Evolutionary conservation across 2,797 vertebrate species (phyloP), one percentile per base, ranked within the genome.

Genomic region (Steatocranus sp.): DNA sequence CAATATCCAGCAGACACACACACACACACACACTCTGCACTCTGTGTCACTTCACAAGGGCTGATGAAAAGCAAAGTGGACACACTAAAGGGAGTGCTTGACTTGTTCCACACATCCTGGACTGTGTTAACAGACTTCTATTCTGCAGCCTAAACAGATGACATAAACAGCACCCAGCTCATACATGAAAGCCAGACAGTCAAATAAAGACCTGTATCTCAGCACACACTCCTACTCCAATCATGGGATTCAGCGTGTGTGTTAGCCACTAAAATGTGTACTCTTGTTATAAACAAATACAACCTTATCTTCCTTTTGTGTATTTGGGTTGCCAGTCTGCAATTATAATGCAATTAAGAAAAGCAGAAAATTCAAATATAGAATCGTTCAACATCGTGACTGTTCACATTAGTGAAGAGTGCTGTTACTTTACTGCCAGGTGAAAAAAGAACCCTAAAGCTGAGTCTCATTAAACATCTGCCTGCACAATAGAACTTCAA

Each of bases 71-170:
- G 83, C 80, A 74, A 79, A 89, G 58, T 23, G 51, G 82, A 90
- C 83, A 79, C 83, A 86, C 78, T 84, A 75, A 82, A 84, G 51
- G 41, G 3, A 61, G 76, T 58, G 63, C 82, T 83, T 84, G 70
- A 81, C 83, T 85, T 82, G 34, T 63, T 81, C 51, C 75, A 75
- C 83, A 92, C 86, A 84, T 86, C 84, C 53, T 83, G 80, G 89
- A 75, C 83, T 84, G 18, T 90, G 88, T 86, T 84, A 87, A 82
- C 84, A 81, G 68, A 41, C 68, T 68, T 46, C 76, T 83, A 78
- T 73, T 85, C 66, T 79, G 43, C 82, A 90, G 82, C 76, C 84
- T 85, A 91, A 94, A 93, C 93, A 93, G 50, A 93, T 88, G 90
- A 93, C 89, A 89, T 58, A 88, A 79, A 80, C 83, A 74, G 70